Evolutionary conservation across 2,888 invertebrate species (phyloP), one percentile per base, ranked within the genome.

Genomic region (Anthophora plumipes): DNA sequence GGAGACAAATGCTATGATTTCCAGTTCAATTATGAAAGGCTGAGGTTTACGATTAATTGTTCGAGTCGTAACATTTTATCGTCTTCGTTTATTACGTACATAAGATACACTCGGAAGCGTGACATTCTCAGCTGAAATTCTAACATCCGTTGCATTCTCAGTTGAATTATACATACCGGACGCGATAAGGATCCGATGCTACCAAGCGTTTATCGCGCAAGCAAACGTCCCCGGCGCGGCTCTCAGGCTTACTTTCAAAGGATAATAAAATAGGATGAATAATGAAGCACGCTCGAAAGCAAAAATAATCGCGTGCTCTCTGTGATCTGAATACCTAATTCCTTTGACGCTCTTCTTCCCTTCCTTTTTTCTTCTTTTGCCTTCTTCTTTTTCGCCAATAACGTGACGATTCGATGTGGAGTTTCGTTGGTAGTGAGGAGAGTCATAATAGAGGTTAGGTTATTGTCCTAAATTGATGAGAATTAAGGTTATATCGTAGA

Each of bases 21-120:
- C 17, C 14, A 17, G 17, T 22, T 22, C 50, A 0, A 55, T 52
- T 68, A n/a, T 60, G 43, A 55, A 63, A 83, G 46, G 11, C 64
- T 9, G 25, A 50, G 39, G 25, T 76, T 70, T 66, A 72, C 68
- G 77, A 50, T 54, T n/a, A 22, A 20, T 25, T 12, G 46, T 22
- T 50, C 39, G 22, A 67, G 52, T n/a, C 57, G 55, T 83, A 83
- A 82, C 82, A 74, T 78, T 83, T 77, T 73, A 82, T 17, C 50
- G 31, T 59, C 61, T 37, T 37, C 39, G 17, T 82, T 76, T 82
- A 83, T 78, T 76, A 70, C 64, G 39, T 69, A 43, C n/a, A n/a
- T 50, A 67, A 60, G 37, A 73, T 76, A 76, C 39, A 63, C 54
- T 20, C 9, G n/a, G 9, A 25, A 39, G 7, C 22, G 17, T 17